Evolutionary conservation across 2,797 vertebrate genomes (phyloP).

Genomic region (Myotis vivesi): DNA sequence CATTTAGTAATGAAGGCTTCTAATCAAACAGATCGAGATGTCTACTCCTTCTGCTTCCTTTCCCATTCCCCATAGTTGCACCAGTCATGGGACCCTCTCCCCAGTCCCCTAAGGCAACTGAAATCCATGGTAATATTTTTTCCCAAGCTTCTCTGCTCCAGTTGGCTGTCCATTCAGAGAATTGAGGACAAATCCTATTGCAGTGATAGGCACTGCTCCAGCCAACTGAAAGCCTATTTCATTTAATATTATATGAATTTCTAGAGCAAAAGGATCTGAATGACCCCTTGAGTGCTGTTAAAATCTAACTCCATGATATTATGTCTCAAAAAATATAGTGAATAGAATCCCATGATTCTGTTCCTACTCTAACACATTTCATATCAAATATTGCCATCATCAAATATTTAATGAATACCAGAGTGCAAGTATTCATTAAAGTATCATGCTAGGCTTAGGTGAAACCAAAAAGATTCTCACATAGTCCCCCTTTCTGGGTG

Average conservation of each 20-base stretch:
- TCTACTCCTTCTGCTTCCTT: not conserved
- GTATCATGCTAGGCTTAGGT: not conserved
- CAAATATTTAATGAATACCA: slow-evolving; percentile 19
- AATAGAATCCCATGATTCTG: not conserved
- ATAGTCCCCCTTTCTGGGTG: not conserved
- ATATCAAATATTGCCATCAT: slow-evolving; percentile 15
- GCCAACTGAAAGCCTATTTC: slow-evolving; percentile 1
- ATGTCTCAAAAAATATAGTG: not conserved
- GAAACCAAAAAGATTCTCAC: not conserved
- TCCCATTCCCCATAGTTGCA: not conserved
- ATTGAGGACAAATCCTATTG: not conserved
- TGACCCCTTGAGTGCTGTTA: not conserved
- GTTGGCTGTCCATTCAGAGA: slow-evolving; percentile 26
- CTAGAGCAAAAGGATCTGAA: slow-evolving; percentile 25
- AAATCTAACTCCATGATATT: slow-evolving; percentile 33
- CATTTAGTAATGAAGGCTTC: slow-evolving; percentile 31
- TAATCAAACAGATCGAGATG: not conserved
- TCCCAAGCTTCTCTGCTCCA: not conserved
- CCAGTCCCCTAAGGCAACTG: not conserved
- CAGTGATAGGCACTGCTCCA: not conserved
- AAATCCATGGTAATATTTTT: not conserved
- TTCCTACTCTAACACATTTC: not conserved
- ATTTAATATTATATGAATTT: slow-evolving; percentile 49
- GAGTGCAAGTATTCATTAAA: not conserved
- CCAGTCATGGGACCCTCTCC: not conserved